Evolutionary conservation across 2,888 invertebrate species (phyloP).

Genomic region (Napeogenes sylphis): DNA sequence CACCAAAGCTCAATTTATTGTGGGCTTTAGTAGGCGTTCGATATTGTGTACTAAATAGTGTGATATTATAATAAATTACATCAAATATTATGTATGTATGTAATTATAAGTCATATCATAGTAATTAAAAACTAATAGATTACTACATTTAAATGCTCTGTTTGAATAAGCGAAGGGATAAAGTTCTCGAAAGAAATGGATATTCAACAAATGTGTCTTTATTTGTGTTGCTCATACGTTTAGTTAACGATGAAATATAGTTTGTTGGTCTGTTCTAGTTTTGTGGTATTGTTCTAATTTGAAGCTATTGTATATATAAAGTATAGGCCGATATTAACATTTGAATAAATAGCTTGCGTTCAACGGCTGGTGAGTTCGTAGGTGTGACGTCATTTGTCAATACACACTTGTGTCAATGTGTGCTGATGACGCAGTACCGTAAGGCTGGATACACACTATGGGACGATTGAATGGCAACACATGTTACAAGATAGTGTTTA

Average conservation of each 20-base stretch:
- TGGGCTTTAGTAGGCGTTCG: slow-evolving; percentile 3
- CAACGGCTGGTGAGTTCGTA: no score
- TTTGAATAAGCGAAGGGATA: no score
- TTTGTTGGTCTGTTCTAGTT: slow-evolving; percentile 13
- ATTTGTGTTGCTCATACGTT: slow-evolving; percentile 43
- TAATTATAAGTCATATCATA: slow-evolving; percentile 56
- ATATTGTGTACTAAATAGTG: slow-evolving; percentile 40
- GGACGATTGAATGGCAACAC: slow-evolving; percentile 40
- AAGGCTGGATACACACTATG: slow-evolving; percentile 19
- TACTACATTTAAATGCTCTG: no score
- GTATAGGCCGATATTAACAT: not conserved
- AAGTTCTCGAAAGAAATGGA: slow-evolving; percentile 1
- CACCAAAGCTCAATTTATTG: not conserved
- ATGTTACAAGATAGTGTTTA: slow-evolving; percentile 47
- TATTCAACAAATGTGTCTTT: slow-evolving; percentile 12
- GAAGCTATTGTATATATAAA: slow-evolving; percentile 11
- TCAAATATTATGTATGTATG: slow-evolving; percentile 34
- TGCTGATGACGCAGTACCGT: slow-evolving; percentile 3
- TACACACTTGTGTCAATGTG: no score
- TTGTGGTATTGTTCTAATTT: slow-evolving; percentile 34
- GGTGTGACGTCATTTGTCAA: no score
- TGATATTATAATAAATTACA: slow-evolving; percentile 48
- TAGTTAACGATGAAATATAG: no score
- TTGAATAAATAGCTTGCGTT: not conserved
- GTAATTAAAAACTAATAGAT: slow-evolving; percentile 20